phyloP scores from a whole-genome alignment of 1,140 invertebrate genomes.

The Apis florea region DNA sequence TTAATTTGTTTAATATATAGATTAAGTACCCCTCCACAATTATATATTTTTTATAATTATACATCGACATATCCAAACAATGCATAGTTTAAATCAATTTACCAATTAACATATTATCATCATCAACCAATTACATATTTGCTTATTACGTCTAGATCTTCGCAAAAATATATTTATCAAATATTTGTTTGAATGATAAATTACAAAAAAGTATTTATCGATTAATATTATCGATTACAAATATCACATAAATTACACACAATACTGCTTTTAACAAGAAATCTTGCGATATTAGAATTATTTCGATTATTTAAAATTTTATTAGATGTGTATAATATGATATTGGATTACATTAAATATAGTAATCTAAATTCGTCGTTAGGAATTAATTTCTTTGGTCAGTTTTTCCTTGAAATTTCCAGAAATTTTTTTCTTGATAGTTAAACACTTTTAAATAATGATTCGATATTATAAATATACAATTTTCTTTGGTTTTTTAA shows the following conservation, averaged over 20 bases:
- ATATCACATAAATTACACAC: background rate
- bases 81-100: background rate
- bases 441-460: background rate
- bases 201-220: background rate
- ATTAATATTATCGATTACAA: background rate
- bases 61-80: background rate
- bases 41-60: constrained; percentile 2
- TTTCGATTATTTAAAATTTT: background rate
- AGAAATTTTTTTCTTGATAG: background rate
- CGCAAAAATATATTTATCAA: background rate
- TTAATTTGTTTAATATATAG: background rate
- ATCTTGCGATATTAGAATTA: background rate
- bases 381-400: background rate
- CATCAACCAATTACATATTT: background rate
- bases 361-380: no score
- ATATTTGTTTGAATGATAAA: background rate
- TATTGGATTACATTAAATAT: background rate
- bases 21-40: constrained; percentile 2
- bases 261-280: background rate
- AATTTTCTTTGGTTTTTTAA: background rate
- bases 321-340: background rate
- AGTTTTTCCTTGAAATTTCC: no score
- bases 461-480: background rate
- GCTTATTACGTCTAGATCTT: background rate
- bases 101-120: background rate